Evolutionary conservation across 2,113 vertebrate genomes (phyloP), one percentile per base, ranked within the genome.

Genomic region (Cheirogaleus medius): DNA sequence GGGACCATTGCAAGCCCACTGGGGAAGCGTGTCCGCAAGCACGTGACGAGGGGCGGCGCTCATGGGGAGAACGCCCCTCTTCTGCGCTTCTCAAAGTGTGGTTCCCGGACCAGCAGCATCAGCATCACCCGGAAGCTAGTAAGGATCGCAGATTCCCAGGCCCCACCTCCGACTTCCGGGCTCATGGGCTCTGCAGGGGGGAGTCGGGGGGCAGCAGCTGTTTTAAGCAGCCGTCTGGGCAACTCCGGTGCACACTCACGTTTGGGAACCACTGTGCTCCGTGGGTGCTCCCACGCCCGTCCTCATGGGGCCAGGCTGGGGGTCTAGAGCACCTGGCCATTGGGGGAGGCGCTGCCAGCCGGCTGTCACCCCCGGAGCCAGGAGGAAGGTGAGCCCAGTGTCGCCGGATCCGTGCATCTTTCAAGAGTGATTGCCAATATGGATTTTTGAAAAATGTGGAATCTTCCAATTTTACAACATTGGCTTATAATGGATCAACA

Each of bases 41-140:
- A 7, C 0, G 6, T 44, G 8, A 66, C 27, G 15, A 18, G 12
- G 37, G 6, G 8, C 4, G 6, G 8, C 4, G 6, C 21, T n/a
- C 13, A 29, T 1, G 4, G 34, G 32, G 39, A 85, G 11, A 44
- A 21, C 0, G 0, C 32, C 12, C 32, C 42, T 27, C 94, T 32
- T 52, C 29, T 4, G 11, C 12, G 58, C 42, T 60, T 69, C 85
- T 85, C 63, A 12, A 78, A 87, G 34, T 21, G 2, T 17, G 47
- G 52, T 9, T 34, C n/a, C 15, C 0, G 1, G 37, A 8, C 21
- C 29, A 66, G 52, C 15, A 15, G 17, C 49, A 13, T 18, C 54
- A 39, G 29, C 34, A 42, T 27, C 29, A n/a, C 12, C 44, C 32
- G 15, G 23, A 47, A 89, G 20, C 3, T 25, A 32, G 25, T 69